phyloP scores from a whole-genome alignment of 1,140 invertebrate genomes.

The Argopecten irradians region DNA sequence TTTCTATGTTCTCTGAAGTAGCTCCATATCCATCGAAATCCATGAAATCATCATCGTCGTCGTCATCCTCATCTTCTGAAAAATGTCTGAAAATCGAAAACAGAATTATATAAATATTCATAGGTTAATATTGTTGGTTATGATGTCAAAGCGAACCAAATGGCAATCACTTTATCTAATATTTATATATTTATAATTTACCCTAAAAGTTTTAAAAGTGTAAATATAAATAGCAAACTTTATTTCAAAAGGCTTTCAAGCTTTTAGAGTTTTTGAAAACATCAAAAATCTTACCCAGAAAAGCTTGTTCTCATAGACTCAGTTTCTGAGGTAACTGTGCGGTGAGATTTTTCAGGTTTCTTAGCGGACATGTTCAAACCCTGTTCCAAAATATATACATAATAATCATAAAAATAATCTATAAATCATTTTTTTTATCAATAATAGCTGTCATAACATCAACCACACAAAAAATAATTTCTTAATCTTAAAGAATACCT shows the following conservation, averaged over 20 bases:
- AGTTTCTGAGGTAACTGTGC: slow-evolving; percentile 48
- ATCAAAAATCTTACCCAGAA: slow-evolving; percentile 32
- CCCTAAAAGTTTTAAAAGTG: too few relatives aligned
- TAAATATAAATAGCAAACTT: too few relatives aligned
- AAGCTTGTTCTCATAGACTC: slow-evolving; percentile 52
- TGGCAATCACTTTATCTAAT: too few relatives aligned
- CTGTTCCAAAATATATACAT: slow-evolving; percentile 17
- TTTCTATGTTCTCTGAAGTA: slow-evolving; percentile 44
- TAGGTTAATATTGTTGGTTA: too few relatives aligned
- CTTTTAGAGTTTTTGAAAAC: not conserved
- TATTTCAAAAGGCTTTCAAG: too few relatives aligned
- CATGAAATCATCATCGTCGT: slow-evolving; percentile 45
- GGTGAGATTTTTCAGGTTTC: slow-evolving; percentile 18
- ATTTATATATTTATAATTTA: too few relatives aligned
- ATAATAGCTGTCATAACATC: not conserved
- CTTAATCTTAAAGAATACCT: not conserved
- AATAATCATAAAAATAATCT: not conserved
- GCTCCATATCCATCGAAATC: slow-evolving; percentile 41
- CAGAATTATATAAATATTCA: not conserved
- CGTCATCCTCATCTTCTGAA: slow-evolving; percentile 1
- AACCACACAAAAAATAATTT: not conserved
- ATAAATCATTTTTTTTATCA: not conserved
- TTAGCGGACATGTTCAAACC: slow-evolving; percentile 45
- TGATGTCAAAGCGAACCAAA: too few relatives aligned
- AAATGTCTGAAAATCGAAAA: not conserved